Evolutionary conservation across 2,888 invertebrate species (phyloP).

Genomic region (Phasia obesa): DNA sequence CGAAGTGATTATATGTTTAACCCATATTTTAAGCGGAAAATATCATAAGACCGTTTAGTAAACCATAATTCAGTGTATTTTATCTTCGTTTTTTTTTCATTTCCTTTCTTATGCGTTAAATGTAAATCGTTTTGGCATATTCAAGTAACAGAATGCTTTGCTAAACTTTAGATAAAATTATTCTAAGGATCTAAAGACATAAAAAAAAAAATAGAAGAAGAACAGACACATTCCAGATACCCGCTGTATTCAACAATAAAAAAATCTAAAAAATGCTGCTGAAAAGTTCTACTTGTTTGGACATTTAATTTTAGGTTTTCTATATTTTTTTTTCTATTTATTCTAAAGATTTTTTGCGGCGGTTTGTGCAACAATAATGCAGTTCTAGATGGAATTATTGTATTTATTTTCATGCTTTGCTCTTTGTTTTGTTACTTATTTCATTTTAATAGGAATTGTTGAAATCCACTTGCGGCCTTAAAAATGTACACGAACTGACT

Average conservation of each 20-base stretch:
- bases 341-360: not conserved
- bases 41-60: no score
- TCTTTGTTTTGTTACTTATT: slow-evolving; percentile 9
- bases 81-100: no score
- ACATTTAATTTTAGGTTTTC: slow-evolving; percentile 33
- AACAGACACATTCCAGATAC: slow-evolving; percentile 13
- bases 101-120: no score
- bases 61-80: no score
- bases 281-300: slow-evolving; percentile 26
- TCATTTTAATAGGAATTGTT: slow-evolving; percentile 31
- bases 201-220: not conserved
- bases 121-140: no score
- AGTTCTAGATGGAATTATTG: slow-evolving; percentile 44
- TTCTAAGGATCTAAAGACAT: not conserved
- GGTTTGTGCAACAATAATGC: slow-evolving; percentile 45
- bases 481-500: slow-evolving; percentile 62
- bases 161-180: slow-evolving; percentile 9
- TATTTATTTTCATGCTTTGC: not conserved
- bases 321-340: slow-evolving; percentile 6
- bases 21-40: no score
- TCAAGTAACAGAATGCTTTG: no score
- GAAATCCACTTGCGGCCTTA: slow-evolving; percentile 65
- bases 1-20: no score
- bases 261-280: slow-evolving; percentile 1
- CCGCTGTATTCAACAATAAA: no score